Evolutionary conservation across 2,797 vertebrate genomes (phyloP).

Genomic region (Dallia pectoralis): DNA sequence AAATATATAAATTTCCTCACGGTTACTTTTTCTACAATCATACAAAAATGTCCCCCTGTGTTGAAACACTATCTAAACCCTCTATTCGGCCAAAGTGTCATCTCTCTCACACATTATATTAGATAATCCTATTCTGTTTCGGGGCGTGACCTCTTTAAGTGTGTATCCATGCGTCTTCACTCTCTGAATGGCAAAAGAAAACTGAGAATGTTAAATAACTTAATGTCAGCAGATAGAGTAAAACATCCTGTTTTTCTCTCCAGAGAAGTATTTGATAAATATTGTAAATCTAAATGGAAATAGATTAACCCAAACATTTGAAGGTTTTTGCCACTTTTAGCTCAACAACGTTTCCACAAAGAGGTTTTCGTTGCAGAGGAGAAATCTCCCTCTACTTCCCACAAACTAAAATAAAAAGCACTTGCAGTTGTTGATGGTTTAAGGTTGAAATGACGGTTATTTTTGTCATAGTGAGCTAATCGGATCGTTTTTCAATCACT

Average conservation of each 20-base stretch:
- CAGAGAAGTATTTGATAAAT: slow-evolving; percentile 47
- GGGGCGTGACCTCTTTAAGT: slow-evolving; percentile 39
- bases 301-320: slow-evolving; percentile 37
- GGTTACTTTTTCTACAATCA: not conserved
- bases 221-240: slow-evolving; percentile 43
- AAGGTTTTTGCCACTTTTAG: slow-evolving; percentile 35
- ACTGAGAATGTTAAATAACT: slow-evolving; percentile 49
- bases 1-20: not conserved
- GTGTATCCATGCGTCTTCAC: slow-evolving; percentile 49
- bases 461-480: slow-evolving; percentile 49
- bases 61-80: slow-evolving; percentile 40
- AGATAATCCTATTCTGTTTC: slow-evolving; percentile 44
- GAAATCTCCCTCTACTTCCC: slow-evolving; percentile 35
- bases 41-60: not conserved
- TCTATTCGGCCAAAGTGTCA: slow-evolving; percentile 61
- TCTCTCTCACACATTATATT: slow-evolving; percentile 67
- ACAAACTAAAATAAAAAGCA: slow-evolving; percentile 63
- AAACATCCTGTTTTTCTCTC: slow-evolving; percentile 31
- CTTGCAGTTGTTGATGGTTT: slow-evolving; percentile 62
- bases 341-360: slow-evolving; percentile 28
- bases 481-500: slow-evolving; percentile 66
- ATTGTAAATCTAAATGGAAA: slow-evolving; percentile 54
- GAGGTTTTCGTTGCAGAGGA: slow-evolving; percentile 21
- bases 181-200: slow-evolving; percentile 37
- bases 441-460: slow-evolving; percentile 53